Conservation (phyloP, 2,797 vertebrate species). For the Aplochiton taeniatus region DNA sequence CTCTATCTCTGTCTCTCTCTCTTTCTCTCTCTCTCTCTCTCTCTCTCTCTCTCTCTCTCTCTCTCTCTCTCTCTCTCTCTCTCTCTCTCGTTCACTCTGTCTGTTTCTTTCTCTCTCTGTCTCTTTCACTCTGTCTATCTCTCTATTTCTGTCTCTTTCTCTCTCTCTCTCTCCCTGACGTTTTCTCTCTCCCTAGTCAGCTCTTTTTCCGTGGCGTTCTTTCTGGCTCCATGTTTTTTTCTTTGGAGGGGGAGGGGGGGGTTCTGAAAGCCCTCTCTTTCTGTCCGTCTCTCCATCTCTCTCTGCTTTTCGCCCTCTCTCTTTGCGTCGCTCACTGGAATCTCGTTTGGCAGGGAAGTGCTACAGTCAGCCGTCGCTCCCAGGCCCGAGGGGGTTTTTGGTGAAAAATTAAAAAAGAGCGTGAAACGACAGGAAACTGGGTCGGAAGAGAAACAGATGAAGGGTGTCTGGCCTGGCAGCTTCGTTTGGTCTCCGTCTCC, state of each 20-base stretch:
- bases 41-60: not conserved
- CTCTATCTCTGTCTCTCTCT: too few species aligned
- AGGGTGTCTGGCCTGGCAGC: too few species aligned
- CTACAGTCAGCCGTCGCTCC: not conserved
- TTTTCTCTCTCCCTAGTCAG: not conserved
- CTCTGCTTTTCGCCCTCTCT: too few species aligned
- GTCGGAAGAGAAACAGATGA: too few species aligned
- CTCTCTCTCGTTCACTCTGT: not conserved
- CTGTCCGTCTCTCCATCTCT: slow-evolving; percentile 23
- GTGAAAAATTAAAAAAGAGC: too few species aligned
- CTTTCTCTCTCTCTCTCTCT: slow-evolving; percentile 17
- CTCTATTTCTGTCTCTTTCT: slow-evolving; percentile 4
- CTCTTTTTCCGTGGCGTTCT: not conserved
- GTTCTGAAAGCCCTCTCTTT: not conserved
- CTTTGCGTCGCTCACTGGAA: not conserved
- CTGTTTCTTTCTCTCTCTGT: slow-evolving; percentile 4
- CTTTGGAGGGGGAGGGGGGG: too few species aligned
- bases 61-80: not conserved
- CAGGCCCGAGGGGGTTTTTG: too few species aligned
- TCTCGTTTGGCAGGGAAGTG: not conserved
- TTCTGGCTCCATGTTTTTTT: not conserved
- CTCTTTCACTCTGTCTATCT: not conserved
- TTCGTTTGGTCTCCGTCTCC: too few species aligned
- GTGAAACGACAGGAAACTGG: too few species aligned
- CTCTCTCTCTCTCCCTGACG: not conserved